Percentiles rank a stretch among this genome's conserved stretches.
phyloP scores from a whole-genome alignment of 2,113 vertebrate species.

The Scomber japonicus region DNA sequence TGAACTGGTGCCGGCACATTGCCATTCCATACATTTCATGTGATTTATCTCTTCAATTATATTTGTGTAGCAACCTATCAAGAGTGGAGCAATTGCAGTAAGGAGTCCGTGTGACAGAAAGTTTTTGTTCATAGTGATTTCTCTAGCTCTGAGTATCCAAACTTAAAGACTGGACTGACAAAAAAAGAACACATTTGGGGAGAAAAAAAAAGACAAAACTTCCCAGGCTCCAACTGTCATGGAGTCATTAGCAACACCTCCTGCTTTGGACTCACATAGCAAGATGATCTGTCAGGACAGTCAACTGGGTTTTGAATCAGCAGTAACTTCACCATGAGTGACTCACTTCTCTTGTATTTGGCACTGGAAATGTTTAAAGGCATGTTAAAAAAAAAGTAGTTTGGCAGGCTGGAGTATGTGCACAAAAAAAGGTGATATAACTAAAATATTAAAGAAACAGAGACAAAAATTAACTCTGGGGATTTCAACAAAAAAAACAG shows the following conservation, averaged over 20 bases:
- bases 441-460: no score
- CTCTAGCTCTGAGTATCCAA: neutral
- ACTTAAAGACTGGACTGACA: neutral
- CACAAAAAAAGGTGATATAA: no score
- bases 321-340: no score
- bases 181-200: slow-evolving; percentile 4
- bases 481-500: no score
- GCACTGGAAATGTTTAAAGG: no score
- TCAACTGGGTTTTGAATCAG: neutral
- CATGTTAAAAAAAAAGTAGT: no score
- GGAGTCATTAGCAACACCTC: neutral
- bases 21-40: neutral
- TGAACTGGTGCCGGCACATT: slow-evolving; percentile 17
- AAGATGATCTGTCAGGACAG: neutral
- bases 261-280: neutral
- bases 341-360: no score
- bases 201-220: neutral
- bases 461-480: no score
- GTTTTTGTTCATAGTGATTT: slow-evolving; percentile 6
- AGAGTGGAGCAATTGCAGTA: neutral
- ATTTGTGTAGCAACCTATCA: neutral
- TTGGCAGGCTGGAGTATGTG: no score
- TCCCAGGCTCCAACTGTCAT: neutral
- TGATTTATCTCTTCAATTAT: slow-evolving; percentile 44
- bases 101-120: neutral